Conservation (phyloP, 2,113 vertebrate genomes). For the Pandion haliaetus region DNA sequence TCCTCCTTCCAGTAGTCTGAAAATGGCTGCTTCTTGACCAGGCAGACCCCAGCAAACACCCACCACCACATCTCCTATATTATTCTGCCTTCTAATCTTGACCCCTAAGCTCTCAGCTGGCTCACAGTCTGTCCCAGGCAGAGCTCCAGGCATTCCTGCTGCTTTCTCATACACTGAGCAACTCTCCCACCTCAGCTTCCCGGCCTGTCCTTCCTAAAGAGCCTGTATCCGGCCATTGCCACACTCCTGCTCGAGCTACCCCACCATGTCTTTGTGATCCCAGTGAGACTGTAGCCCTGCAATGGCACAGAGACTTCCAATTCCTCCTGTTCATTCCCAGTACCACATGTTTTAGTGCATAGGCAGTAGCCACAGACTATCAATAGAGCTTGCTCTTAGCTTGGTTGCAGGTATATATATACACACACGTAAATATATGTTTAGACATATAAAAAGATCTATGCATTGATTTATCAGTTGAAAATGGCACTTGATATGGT, state of each 20-base stretch:
- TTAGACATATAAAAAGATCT: background rate
- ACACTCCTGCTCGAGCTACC: background rate
- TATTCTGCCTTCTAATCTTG: background rate
- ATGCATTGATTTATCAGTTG: background rate
- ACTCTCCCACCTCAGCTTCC: background rate
- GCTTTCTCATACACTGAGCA: background rate
- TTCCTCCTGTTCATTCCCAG: rapidly evolving
- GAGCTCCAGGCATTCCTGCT: background rate
- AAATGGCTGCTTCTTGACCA: background rate
- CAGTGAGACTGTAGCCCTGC: rapidly evolving
- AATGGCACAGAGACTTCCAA: rapidly evolving
- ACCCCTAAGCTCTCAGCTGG: background rate
- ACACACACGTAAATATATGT: too few species aligned
- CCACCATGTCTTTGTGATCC: background rate
- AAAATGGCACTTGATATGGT: background rate
- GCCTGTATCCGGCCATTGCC: background rate
- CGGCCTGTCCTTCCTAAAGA: background rate
- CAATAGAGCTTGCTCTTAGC: background rate
- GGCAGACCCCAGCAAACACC: background rate
- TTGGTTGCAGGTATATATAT: background rate
- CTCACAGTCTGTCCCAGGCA: background rate
- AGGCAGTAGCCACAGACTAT: background rate
- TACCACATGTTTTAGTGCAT: rapidly evolving
- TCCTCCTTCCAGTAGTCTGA: background rate
- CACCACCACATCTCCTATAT: background rate